A percentile compares a stretch with the other conserved stretches of the same genome.
Evolutionary conservation across 2,113 vertebrate genomes (phyloP).

Genomic region (Monarcha castaneiventris): DNA sequence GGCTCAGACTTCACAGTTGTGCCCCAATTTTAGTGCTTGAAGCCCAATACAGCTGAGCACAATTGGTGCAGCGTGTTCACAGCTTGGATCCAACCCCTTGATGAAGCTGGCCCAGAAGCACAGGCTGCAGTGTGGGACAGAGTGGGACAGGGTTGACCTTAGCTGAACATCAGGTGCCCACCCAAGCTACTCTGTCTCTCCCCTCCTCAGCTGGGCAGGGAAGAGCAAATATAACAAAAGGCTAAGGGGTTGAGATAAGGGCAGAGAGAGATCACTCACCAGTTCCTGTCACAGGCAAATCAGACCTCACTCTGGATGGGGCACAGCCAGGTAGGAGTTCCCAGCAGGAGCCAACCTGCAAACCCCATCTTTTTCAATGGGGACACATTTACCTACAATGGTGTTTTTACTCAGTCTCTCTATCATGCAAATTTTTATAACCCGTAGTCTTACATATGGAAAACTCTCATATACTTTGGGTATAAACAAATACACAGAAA

Average conservation of each 20-base stretch:
- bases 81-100: accelerated
- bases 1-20: background rate
- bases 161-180: background rate
- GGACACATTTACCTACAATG: background rate
- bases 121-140: background rate
- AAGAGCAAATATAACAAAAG: background rate
- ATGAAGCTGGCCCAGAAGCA: background rate
- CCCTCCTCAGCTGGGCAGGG: background rate
- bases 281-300: background rate
- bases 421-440: conserved; percentile 3
- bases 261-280: background rate
- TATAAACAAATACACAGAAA: background rate
- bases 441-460: background rate
- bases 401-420: background rate
- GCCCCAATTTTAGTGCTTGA: background rate
- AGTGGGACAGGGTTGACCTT: background rate
- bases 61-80: background rate
- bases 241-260: background rate
- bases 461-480: background rate
- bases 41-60: background rate
- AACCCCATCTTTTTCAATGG: background rate
- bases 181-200: background rate
- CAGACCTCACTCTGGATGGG: background rate
- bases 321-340: background rate
- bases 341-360: background rate